Conservation (phyloP, 2,888 invertebrate species). For the Dryococelus australis region DNA sequence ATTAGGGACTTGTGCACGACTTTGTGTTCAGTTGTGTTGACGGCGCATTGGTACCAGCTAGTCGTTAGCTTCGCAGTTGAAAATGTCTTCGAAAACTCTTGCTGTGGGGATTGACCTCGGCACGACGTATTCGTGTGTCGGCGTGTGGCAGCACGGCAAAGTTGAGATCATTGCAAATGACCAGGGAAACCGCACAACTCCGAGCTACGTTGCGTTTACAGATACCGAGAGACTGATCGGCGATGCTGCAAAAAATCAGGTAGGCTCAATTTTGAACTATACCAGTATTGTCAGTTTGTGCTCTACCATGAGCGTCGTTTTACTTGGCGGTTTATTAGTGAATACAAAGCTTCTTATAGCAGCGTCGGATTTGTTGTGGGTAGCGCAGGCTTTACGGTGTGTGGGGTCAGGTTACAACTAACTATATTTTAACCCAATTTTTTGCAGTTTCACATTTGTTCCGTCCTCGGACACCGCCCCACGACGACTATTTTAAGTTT, state of each 20-base stretch:
- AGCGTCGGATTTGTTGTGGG: too few relatives aligned
- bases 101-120: constrained; percentile 69
- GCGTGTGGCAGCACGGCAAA: constrained; percentile 81
- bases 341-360: too few relatives aligned
- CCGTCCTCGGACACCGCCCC: too few relatives aligned
- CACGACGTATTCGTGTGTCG: constrained; percentile 86
- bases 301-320: too few relatives aligned
- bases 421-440: too few relatives aligned
- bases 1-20: neutral
- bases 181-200: constrained; percentile 87
- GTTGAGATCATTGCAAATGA: constrained; percentile 86
- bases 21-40: neutral
- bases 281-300: too few relatives aligned
- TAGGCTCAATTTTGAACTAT: neutral
- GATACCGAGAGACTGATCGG: constrained; percentile 85
- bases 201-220: constrained; percentile 87
- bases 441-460: too few relatives aligned
- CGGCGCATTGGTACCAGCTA: neutral
- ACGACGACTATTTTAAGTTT: too few relatives aligned
- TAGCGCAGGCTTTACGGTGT: too few relatives aligned
- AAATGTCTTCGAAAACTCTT: neutral
- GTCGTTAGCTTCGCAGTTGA: neutral
- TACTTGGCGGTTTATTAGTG: too few relatives aligned
- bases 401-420: too few relatives aligned
- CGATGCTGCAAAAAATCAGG: constrained; percentile 80